These are phyloP conservation scores for Apantesis nais DNA, from an alignment of 2,888 invertebrate genomes.

Conservation along the genomic window DNA sequence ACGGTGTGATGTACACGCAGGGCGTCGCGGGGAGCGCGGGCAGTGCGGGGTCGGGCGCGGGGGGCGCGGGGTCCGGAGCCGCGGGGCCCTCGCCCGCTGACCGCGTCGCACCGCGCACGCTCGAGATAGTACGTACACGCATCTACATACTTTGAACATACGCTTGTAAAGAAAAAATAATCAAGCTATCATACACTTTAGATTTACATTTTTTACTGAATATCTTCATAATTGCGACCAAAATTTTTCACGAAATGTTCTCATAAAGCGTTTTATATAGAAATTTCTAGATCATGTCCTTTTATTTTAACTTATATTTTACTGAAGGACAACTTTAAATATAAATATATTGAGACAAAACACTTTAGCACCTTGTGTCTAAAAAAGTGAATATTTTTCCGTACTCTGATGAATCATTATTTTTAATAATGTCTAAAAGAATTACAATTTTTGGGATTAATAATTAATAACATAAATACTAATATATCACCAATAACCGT, in stretches of 20 bases:
- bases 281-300: no score
- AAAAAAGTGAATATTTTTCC: not conserved
- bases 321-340: no score
- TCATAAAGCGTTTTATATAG: no score
- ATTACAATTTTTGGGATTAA: not conserved
- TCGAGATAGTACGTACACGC: conserved; percentile 61
- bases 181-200: not conserved
- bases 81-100: conserved; percentile 22
- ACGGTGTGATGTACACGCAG: conserved; percentile 1
- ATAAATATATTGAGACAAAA: not conserved
- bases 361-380: not conserved
- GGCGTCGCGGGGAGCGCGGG: conserved; percentile 13
- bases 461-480: not conserved
- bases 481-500: no score
- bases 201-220: no score
- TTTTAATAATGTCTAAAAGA: not conserved
- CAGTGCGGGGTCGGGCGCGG: conserved; percentile 17
- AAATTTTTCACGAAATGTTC: not conserved
- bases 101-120: conserved; percentile 45
- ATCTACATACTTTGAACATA: no score
- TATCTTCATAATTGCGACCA: no score
- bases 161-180: not conserved
- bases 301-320: no score
- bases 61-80: conserved; percentile 20
- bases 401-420: not conserved